phyloP scores from a whole-genome alignment of 1,140 invertebrate species.

The Drosophila miranda region DNA sequence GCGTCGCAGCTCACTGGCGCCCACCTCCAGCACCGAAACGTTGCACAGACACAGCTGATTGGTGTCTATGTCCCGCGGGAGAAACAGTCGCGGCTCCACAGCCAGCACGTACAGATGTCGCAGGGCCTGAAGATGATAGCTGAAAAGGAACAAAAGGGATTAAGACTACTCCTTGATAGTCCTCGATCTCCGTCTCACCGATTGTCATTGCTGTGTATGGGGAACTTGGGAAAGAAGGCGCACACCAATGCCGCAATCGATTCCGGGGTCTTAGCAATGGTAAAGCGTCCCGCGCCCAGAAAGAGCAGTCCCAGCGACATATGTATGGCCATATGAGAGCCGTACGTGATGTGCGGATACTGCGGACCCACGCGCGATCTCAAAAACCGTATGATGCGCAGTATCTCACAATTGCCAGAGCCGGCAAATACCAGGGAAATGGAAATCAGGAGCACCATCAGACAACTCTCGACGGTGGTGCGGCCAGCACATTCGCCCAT shows the following conservation, averaged over 20 bases:
- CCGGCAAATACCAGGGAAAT: constrained; percentile 90
- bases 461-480: constrained; percentile 93
- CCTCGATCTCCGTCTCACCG: constrained; percentile 60
- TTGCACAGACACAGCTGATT: constrained; percentile 91
- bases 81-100: constrained; percentile 92
- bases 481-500: constrained; percentile 94
- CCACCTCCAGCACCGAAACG: constrained; percentile 83
- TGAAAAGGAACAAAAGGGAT: constrained; percentile 3
- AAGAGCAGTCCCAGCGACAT: constrained; percentile 96
- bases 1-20: constrained; percentile 57
- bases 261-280: constrained; percentile 91
- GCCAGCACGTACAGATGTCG: constrained; percentile 97
- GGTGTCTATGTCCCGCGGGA: constrained; percentile 93
- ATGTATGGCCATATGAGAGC: constrained; percentile 96
- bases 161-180: not conserved
- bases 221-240: constrained; percentile 98
- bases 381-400: constrained; percentile 93
- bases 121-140: constrained; percentile 96
- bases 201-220: constrained; percentile 97
- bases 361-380: constrained; percentile 87
- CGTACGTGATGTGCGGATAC: constrained; percentile 90
- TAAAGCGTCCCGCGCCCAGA: constrained; percentile 95
- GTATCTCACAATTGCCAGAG: constrained; percentile 93
- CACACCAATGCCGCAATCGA: constrained; percentile 94
- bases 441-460: constrained; percentile 90